Evolutionary conservation across 2,797 vertebrate species (phyloP).

Genomic region (Hydrocynus forskahlii): DNA sequence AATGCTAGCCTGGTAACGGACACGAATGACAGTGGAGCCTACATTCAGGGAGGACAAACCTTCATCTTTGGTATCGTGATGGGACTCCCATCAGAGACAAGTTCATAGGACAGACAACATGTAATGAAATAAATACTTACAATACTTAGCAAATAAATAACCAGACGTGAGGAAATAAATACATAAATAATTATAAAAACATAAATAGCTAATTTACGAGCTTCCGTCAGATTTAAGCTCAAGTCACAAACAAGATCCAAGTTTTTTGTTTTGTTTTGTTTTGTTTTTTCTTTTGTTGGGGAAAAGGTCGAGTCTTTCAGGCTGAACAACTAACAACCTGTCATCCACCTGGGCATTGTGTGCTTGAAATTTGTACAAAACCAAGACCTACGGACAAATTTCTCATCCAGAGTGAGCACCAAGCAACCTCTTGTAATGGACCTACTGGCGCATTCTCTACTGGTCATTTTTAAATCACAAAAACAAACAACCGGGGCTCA

Average conservation of each 20-base stretch:
- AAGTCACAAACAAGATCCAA: conserved; percentile 35
- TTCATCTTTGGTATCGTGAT: conserved; percentile 86
- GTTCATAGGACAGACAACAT: conserved; percentile 80
- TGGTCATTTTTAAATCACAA: conserved; percentile 67
- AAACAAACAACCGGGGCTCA: conserved; percentile 53
- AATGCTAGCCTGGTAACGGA: conserved; percentile 43
- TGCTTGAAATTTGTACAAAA: conserved; percentile 86
- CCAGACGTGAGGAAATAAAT: conserved; percentile 66
- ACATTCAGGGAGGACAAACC: conserved; percentile 84
- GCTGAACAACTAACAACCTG: conserved; percentile 59
- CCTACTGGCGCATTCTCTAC: conserved; percentile 58
- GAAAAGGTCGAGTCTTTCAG: conserved; percentile 39
- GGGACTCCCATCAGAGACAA: conserved; percentile 83
- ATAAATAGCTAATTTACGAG: conserved; percentile 66
- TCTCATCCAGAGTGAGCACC: conserved; percentile 77
- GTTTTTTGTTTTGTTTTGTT: background rate
- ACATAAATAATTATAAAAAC: conserved; percentile 76
- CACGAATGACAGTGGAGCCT: conserved; percentile 46
- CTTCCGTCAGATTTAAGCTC: conserved; percentile 65
- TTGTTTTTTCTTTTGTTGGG: conserved; percentile 25
- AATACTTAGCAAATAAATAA: conserved; percentile 83
- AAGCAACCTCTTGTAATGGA: conserved; percentile 62
- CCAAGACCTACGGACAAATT: conserved; percentile 71
- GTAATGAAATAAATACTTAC: conserved; percentile 83
- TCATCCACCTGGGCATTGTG: conserved; percentile 74